Base-by-base conservation (phyloP, 2,888 invertebrate species). In the Drosophila helvetica region DNA sequence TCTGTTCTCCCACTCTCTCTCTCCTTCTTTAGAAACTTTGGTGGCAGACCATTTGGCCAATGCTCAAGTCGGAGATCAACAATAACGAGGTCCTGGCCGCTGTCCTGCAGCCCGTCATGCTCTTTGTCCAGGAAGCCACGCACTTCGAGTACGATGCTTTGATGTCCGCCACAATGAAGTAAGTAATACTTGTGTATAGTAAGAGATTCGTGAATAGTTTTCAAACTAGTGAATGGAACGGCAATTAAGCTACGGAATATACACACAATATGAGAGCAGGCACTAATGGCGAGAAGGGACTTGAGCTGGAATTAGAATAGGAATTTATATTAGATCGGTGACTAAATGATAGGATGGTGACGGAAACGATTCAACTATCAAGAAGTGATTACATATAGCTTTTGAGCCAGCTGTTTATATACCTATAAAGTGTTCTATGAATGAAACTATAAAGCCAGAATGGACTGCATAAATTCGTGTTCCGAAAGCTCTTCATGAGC, bases 1-100 rank as follows among this genome's bases (percentile, higher is more conserved):
- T 43, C 43, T 43, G 9, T 27, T 47, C 42, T 8, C 22, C 25
- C 46, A 18, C 75, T 92, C 93, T 57, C 62, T 74, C 27, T 10
- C 38, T n/a, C 47, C 56, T 17, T 48, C 77, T 81, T 57, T 94
- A 99, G 98, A 98, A 98, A 96, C 93, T 98, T 57, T 96, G 98
- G 94, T 98, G 97, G 94, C 97, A 97, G 91, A 97, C 97, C 91
- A 95, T 98, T 54, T 98, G 98, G 96, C 98, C 98, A 42, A 95
- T 95, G 80, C 93, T 99, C 71, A 95, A 96, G 89, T 94, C 95
- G 78, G 98, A 98, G 92, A 95, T 98, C 92, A 94, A 95, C 87
- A 95, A 95, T 25, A 95, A 96, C 72, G 98, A 98, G 90, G 96
- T 97, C 19, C 93, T 98, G 75, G 96, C 97, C 0, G 95, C 97